These are phyloP conservation scores for Emys orbicularis DNA, from an alignment of 2,797 vertebrate species.

Conservation along the genomic window DNA sequence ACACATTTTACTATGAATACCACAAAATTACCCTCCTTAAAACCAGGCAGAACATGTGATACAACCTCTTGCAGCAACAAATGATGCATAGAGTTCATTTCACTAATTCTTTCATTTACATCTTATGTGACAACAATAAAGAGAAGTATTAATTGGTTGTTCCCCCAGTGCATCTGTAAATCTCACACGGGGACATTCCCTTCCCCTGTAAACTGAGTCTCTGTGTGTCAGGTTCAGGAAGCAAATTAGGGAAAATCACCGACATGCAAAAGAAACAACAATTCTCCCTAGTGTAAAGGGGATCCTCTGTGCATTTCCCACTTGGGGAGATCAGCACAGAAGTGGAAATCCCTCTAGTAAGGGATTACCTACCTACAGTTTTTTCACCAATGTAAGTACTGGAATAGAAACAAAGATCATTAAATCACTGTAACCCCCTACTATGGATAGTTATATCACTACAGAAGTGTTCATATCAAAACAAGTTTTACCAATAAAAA, in stretches of 20 bases:
- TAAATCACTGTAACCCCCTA: constrained; percentile 46
- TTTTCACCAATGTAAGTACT: constrained; percentile 45
- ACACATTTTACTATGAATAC: background rate
- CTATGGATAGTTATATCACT: constrained; percentile 54
- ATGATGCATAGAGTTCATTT: constrained; percentile 60
- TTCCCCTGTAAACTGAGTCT: constrained; percentile 15
- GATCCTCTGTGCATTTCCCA: background rate
- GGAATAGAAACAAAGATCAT: constrained; percentile 61
- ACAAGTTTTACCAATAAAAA: background rate
- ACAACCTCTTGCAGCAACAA: constrained; percentile 63
- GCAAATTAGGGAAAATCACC: background rate
- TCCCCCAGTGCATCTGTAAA: background rate
- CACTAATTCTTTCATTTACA: constrained; percentile 32
- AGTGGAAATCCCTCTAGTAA: constrained; percentile 58
- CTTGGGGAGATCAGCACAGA: constrained; percentile 17
- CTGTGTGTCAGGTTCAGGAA: background rate
- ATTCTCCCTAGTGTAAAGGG: constrained; percentile 15
- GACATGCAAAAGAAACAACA: fast-evolving
- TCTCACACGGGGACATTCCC: background rate
- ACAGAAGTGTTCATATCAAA: constrained; percentile 7
- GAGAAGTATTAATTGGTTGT: background rate
- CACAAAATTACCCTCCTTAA: constrained; percentile 24
- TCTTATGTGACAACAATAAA: background rate
- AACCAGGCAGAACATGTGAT: constrained; percentile 57
- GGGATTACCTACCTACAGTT: background rate